A percentile compares a stretch with the other conserved stretches of the same genome.
Evolutionary conservation across 2,888 invertebrate genomes (phyloP).

Genomic region (Cosmia pyralina): DNA sequence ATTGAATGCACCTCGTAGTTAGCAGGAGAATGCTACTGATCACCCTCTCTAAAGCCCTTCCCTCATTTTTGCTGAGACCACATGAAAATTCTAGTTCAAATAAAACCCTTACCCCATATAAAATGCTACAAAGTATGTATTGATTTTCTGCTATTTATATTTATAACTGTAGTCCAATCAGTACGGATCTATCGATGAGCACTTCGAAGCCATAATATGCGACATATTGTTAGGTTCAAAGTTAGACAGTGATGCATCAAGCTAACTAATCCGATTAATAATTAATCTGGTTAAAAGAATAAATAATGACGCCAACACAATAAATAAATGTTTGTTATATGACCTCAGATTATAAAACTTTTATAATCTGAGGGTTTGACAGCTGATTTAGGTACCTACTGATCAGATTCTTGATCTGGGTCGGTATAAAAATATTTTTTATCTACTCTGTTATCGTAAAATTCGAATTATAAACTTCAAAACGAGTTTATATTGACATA

Average conservation of each 20-base stretch:
- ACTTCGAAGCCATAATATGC: slow-evolving; percentile 49
- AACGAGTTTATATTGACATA: no score
- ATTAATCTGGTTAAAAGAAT: neutral
- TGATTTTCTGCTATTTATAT: slow-evolving; percentile 15
- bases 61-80: neutral
- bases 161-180: slow-evolving; percentile 17
- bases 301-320: neutral
- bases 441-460: no score
- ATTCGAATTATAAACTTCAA: no score
- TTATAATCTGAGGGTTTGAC: no score
- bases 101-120: neutral
- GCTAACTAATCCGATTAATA: slow-evolving; percentile 27
- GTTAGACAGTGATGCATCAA: slow-evolving; percentile 9
- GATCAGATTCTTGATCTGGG: neutral
- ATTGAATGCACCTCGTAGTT: no score
- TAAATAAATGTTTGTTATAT: neutral
- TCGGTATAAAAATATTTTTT: neutral
- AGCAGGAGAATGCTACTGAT: neutral
- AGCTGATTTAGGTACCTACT: no score
- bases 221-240: slow-evolving; percentile 6
- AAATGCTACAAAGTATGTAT: slow-evolving; percentile 13
- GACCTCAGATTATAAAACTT: neutral
- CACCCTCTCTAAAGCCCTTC: neutral
- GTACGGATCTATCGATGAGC: slow-evolving; percentile 20
- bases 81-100: neutral